Evolutionary conservation across 2,888 invertebrate genomes (phyloP), one percentile per base, ranked within the genome.

Genomic region (Callinectes sapidus): DNA sequence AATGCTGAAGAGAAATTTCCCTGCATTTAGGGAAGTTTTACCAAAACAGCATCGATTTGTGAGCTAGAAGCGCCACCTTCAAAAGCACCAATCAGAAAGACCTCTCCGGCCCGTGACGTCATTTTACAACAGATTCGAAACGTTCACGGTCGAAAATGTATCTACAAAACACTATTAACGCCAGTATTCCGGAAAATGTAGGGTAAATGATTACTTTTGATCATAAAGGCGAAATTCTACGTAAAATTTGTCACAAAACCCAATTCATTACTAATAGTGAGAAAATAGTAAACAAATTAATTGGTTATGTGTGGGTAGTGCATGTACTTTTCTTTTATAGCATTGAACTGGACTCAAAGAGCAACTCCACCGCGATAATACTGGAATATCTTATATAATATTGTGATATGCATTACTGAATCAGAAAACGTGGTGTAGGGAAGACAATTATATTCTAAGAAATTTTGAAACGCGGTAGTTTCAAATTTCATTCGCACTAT

Each of bases 31-130:
- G 92, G 92, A 86, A 48, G 85, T 89, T 93, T 91, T 77, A 89
- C 90, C 91, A 81, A 91, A 93, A 93, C 92, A 93, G 92, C 92
- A 93, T 93, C 92, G 92, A 93, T 93, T 89, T 91, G 85, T 81
- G 89, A 23, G 85, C 42, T 10, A 23, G 85, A 88, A 85, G 90
- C 92, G 91, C 91, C 91, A 89, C n/a, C 92, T 93, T 93, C 71
- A 91, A 93, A 93, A 48, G 54, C 77, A 48, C 92, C 92, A 93
- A 93, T 93, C 77, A 90, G 90, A 8, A n/a, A 1, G 86, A 2
- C 85, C 89, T 8, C 39, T 42, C n/a, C 10, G n/a, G 32, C 23
- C 42, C 8, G 13, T 92, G 92, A 92, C 92, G 92, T 92, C 92
- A 92, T 16, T 18, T 77, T 28, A 87, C 77, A 32, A 16, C 28